Conservation (phyloP, 2,113 vertebrate genomes). For the Catharus minimus region DNA sequence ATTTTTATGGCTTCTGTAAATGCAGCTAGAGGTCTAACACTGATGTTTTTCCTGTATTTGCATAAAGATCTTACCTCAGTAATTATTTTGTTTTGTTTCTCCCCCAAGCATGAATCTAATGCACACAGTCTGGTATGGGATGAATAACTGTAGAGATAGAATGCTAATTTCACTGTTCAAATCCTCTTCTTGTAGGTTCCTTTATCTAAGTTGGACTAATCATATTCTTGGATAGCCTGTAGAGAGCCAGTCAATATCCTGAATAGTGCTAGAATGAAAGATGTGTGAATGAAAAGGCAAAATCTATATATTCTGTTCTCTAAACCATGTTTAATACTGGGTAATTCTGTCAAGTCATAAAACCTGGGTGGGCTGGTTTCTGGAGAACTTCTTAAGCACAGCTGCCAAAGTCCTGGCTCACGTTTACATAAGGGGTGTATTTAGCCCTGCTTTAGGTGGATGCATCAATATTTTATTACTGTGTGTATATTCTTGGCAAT, state of each 20-base stretch:
- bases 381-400: slow-evolving; percentile 40
- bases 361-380: slow-evolving; percentile 68
- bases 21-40: not conserved
- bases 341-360: slow-evolving; percentile 54
- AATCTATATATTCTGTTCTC: not conserved
- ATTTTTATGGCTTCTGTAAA: slow-evolving; percentile 53
- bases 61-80: not conserved
- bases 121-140: not conserved
- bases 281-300: not conserved
- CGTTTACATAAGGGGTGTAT: not conserved
- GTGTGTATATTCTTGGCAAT: not conserved
- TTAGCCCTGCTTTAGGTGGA: slow-evolving; percentile 27
- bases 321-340: slow-evolving; percentile 17
- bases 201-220: not conserved
- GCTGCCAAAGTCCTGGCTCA: slow-evolving; percentile 32
- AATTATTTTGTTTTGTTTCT: slow-evolving; percentile 6
- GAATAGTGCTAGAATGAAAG: not conserved
- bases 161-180: not conserved
- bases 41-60: slow-evolving; percentile 18
- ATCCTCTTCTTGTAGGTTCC: not conserved
- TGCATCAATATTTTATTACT: not conserved
- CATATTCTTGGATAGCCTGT: not conserved
- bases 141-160: not conserved
- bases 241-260: not conserved
- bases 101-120: slow-evolving; percentile 18